A percentile compares a stretch with the other conserved stretches of the same genome.
Conservation (phyloP, 2,888 invertebrate species). For the Campaea margaritaria region DNA sequence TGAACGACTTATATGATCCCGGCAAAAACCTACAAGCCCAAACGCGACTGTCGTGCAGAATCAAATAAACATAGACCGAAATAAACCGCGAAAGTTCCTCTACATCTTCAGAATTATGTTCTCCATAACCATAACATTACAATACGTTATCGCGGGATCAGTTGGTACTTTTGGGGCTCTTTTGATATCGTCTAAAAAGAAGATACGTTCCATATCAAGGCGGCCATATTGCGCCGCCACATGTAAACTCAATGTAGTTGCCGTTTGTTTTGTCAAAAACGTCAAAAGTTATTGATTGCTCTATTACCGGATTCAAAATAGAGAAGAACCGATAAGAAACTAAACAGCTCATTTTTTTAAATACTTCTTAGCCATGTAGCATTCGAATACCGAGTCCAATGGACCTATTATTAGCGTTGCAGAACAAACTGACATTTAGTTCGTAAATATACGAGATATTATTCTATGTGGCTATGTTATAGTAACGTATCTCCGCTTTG, state of each 20-base stretch:
- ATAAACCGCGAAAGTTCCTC: constrained; percentile 31
- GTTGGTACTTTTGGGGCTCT: constrained; percentile 24
- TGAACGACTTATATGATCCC: neutral
- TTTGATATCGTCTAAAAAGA: neutral
- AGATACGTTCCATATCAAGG: constrained; percentile 5
- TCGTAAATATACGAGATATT: too few species aligned
- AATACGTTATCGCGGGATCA: constrained; percentile 40
- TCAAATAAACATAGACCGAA: constrained; percentile 25
- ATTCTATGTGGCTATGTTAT: neutral
- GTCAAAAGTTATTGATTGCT: too few species aligned
- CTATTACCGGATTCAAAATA: too few species aligned
- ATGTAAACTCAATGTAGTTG: too few species aligned
- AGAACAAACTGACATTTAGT: too few species aligned
- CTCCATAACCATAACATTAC: constrained; percentile 42
- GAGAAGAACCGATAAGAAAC: too few species aligned
- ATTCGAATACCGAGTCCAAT: too few species aligned
- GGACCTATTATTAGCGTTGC: too few species aligned
- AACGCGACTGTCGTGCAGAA: constrained; percentile 16
- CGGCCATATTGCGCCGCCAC: too few species aligned
- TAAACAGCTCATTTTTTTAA: too few species aligned
- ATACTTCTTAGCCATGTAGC: too few species aligned
- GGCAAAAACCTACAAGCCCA: neutral
- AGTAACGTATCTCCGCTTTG: constrained; percentile 1
- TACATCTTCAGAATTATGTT: constrained; percentile 34
- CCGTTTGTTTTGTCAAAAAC: too few species aligned